Conservation (phyloP, 2,797 vertebrate genomes). For the Iguana delicatissima region DNA sequence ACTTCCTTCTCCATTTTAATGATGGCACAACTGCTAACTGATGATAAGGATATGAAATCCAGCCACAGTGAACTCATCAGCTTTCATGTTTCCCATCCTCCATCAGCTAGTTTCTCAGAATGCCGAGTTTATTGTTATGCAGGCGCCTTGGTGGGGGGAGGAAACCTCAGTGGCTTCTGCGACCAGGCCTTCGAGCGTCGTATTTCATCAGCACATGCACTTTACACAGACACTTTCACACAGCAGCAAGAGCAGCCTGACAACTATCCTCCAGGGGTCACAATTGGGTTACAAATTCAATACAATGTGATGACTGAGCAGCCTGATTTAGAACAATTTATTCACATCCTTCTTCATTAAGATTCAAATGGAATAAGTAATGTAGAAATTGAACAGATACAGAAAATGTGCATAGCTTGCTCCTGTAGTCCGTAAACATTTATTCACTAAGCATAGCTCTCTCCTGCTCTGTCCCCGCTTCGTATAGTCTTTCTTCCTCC, state of each 20-base stretch:
- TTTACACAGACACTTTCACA: conserved; percentile 1
- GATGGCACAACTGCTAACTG: not conserved
- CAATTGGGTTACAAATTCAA: conserved; percentile 80
- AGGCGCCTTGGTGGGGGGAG: not conserved
- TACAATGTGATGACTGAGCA: conserved; percentile 64
- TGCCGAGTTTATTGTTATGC: not conserved
- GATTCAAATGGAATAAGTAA: conserved; percentile 81
- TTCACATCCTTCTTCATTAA: conserved; percentile 81
- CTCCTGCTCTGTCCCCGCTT: conserved; percentile 24
- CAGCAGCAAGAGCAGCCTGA: conserved; percentile 49
- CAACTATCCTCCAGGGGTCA: conserved; percentile 83
- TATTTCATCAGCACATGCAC: conserved; percentile 12
- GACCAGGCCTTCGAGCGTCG: conserved; percentile 1
- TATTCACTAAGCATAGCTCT: conserved; percentile 74
- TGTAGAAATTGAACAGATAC: conserved; percentile 80
- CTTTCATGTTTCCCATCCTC: rapidly evolving
- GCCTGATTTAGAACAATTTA: conserved; percentile 74
- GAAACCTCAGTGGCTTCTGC: not conserved
- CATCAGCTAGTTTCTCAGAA: not conserved
- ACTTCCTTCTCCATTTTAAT: not conserved
- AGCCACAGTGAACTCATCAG: not conserved
- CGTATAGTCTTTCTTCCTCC: conserved; percentile 61
- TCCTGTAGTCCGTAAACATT: conserved; percentile 82
- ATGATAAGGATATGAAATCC: not conserved
- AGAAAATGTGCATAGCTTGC: conserved; percentile 77